These are phyloP conservation scores for Hydraecia micacea DNA, from an alignment of 2,888 invertebrate genomes.

Conservation along the genomic window DNA sequence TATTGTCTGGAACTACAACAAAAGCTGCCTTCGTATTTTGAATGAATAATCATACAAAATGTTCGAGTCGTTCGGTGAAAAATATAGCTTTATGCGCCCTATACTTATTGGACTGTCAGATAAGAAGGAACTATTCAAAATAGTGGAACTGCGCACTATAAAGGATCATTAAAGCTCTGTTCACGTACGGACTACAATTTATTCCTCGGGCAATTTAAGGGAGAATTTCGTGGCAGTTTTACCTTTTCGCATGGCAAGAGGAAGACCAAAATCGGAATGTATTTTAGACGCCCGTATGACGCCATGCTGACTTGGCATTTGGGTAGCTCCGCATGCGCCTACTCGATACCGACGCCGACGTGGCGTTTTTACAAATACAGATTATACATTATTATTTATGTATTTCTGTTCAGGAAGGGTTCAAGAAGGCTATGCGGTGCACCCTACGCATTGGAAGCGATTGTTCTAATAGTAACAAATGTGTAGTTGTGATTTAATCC, in stretches of 20 bases:
- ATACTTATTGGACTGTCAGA: slow-evolving; percentile 59
- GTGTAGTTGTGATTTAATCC: slow-evolving; percentile 58
- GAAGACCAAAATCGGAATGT: slow-evolving; percentile 80
- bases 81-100: slow-evolving; percentile 35
- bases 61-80: slow-evolving; percentile 8
- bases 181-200: slow-evolving; percentile 85
- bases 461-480: slow-evolving; percentile 12
- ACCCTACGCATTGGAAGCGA: not conserved
- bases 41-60: slow-evolving; percentile 24
- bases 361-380: slow-evolving; percentile 70
- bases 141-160: slow-evolving; percentile 70
- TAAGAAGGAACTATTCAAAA: slow-evolving; percentile 72
- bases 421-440: slow-evolving; percentile 8
- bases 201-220: slow-evolving; percentile 83
- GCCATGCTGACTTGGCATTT: slow-evolving; percentile 81
- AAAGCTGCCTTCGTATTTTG: slow-evolving; percentile 10
- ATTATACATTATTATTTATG: slow-evolving; percentile 62
- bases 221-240: slow-evolving; percentile 83
- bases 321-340: slow-evolving; percentile 69
- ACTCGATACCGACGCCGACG: slow-evolving; percentile 69
- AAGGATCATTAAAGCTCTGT: slow-evolving; percentile 77
- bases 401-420: slow-evolving; percentile 38
- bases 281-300: slow-evolving; percentile 81
- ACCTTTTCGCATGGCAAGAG: slow-evolving; percentile 81
- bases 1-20: slow-evolving; percentile 7